These are phyloP conservation scores for Coluber constrictor DNA, from an alignment of 2,797 vertebrate species.

Conservation along the genomic window DNA sequence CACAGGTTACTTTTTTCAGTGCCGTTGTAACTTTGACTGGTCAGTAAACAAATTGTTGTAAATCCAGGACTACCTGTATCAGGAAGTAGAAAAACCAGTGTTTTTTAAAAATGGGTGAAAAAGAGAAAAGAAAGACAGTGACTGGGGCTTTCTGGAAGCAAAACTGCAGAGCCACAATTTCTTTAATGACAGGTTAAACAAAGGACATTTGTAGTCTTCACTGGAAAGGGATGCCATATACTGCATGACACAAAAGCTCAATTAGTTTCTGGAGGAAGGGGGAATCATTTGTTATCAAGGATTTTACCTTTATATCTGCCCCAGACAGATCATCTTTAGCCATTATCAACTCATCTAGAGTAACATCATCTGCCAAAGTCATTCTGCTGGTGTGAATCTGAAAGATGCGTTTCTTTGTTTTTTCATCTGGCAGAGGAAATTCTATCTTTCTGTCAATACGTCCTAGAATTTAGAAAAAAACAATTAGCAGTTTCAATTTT, in stretches of 20 bases:
- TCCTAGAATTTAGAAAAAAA: constrained; percentile 69
- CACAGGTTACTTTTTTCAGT: neutral
- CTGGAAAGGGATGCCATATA: neutral
- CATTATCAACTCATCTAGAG: constrained; percentile 92
- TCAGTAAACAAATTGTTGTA: neutral
- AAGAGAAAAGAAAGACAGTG: neutral
- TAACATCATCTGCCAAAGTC: constrained; percentile 90
- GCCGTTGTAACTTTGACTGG: no score
- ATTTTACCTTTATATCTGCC: constrained; percentile 91
- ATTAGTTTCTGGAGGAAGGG: no score
- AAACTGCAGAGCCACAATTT: neutral
- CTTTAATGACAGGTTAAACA: neutral
- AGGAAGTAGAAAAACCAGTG: neutral
- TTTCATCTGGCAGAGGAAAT: constrained; percentile 94
- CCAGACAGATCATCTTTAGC: constrained; percentile 97
- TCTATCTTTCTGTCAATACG: constrained; percentile 96
- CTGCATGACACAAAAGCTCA: neutral
- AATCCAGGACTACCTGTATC: neutral
- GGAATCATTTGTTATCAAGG: neutral
- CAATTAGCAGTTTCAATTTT: neutral
- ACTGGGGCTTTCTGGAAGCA: neutral
- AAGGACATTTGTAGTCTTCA: neutral
- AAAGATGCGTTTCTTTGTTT: constrained; percentile 96
- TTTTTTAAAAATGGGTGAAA: neutral
- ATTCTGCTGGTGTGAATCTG: constrained; percentile 98